Percentiles rank a stretch among this genome's conserved stretches.
Evolutionary conservation across 2,797 vertebrate species (phyloP).

Genomic region (Falco concolor): DNA sequence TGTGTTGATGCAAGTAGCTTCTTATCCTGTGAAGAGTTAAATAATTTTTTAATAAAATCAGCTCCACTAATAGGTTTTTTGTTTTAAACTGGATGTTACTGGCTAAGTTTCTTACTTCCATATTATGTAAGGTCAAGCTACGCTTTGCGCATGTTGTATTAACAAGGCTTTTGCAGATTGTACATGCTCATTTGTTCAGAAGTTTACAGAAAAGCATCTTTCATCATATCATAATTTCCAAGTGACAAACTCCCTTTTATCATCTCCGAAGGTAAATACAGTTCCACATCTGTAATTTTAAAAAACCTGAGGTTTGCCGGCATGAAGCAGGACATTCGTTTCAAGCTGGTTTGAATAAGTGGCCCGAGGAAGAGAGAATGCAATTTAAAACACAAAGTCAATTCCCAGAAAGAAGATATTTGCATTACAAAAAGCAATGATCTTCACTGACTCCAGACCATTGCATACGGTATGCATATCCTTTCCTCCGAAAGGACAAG

Average conservation of each 20-base stretch:
- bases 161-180: background rate
- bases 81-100: background rate
- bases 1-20: background rate
- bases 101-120: background rate
- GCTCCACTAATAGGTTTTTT: background rate
- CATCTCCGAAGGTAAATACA: background rate
- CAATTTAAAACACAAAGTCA: background rate
- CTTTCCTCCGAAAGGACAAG: background rate
- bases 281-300: background rate
- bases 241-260: background rate
- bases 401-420: background rate
- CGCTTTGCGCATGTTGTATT: background rate
- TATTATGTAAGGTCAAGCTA: background rate
- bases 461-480: background rate
- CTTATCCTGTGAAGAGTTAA: background rate
- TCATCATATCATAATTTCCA: background rate
- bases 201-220: background rate
- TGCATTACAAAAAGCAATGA: slow-evolving; percentile 1
- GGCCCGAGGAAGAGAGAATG: background rate
- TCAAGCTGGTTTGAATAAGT: background rate
- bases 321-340: background rate
- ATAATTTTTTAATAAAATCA: too few relatives aligned
- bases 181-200: background rate
- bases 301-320: background rate
- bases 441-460: background rate